Conservation (phyloP, 2,888 invertebrate genomes). For the Cacoxenus indagator region DNA sequence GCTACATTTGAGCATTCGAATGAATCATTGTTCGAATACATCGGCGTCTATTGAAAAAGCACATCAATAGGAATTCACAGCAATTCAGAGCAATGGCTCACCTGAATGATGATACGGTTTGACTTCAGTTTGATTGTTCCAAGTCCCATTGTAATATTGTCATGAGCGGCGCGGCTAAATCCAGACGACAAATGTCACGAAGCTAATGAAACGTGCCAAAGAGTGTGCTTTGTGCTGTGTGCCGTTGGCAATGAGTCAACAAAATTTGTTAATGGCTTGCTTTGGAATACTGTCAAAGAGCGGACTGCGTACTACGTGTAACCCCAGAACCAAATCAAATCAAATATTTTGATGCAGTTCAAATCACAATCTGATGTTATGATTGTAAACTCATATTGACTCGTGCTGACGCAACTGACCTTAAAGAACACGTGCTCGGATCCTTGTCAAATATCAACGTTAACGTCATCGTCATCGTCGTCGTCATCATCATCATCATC, state of each 20-base stretch:
- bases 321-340: no score
- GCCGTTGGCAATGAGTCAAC: not conserved
- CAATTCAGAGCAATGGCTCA: not conserved
- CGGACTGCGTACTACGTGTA: no score
- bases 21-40: not conserved
- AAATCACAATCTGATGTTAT: no score
- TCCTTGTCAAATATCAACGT: no score
- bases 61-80: not conserved
- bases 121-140: not conserved
- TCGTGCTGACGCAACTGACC: no score
- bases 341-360: no score
- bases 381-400: no score
- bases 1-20: not conserved
- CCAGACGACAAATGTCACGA: slow-evolving; percentile 62
- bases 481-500: no score
- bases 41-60: not conserved
- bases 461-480: no score
- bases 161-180: slow-evolving; percentile 39
- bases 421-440: no score
- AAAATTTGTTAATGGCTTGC: no score
- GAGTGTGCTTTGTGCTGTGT: slow-evolving; percentile 27
- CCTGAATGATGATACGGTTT: slow-evolving; percentile 1
- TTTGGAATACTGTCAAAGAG: no score
- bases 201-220: slow-evolving; percentile 63
- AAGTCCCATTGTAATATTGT: not conserved